Evolutionary conservation across 2,888 invertebrate genomes (phyloP).

Genomic region (Drosophila borborema): DNA sequence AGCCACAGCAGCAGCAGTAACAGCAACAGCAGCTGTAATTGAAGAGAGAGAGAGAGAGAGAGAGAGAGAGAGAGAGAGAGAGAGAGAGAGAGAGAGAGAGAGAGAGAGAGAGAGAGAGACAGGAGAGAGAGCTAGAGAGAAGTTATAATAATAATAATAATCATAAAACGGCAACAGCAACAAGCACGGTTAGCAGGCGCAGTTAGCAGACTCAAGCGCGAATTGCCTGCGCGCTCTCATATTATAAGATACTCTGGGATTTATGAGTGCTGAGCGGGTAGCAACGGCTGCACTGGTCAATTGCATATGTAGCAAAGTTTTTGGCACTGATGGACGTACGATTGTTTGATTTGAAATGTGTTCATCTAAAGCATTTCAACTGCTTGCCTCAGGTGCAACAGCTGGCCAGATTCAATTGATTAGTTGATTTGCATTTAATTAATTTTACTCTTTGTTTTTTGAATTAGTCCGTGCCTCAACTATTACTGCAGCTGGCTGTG

Average conservation of each 20-base stretch:
- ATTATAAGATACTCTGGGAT: conserved; percentile 26
- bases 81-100: background rate
- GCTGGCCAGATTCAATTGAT: too few species aligned
- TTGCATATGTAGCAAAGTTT: background rate
- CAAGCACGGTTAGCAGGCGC: conserved; percentile 42
- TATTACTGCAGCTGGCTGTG: too few species aligned
- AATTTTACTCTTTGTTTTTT: too few species aligned
- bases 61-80: conserved; percentile 1
- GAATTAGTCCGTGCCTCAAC: too few species aligned
- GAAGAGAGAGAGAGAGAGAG: background rate
- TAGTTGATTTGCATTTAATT: background rate
- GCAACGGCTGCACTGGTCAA: background rate
- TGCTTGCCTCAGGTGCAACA: too few species aligned
- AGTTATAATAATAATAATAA: conserved; percentile 56
- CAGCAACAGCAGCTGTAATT: background rate
- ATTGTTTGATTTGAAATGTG: background rate
- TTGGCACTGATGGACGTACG: background rate
- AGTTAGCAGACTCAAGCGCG: conserved; percentile 36
- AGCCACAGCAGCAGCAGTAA: conserved; percentile 13
- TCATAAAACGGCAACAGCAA: conserved; percentile 55
- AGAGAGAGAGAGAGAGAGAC: conserved; percentile 1
- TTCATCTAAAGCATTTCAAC: too few species aligned
- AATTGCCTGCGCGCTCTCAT: conserved; percentile 35
- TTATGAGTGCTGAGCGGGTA: background rate
- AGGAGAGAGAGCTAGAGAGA: background rate